Conservation (phyloP, 2,113 vertebrate genomes). For the Actenoides lindsayi region DNA sequence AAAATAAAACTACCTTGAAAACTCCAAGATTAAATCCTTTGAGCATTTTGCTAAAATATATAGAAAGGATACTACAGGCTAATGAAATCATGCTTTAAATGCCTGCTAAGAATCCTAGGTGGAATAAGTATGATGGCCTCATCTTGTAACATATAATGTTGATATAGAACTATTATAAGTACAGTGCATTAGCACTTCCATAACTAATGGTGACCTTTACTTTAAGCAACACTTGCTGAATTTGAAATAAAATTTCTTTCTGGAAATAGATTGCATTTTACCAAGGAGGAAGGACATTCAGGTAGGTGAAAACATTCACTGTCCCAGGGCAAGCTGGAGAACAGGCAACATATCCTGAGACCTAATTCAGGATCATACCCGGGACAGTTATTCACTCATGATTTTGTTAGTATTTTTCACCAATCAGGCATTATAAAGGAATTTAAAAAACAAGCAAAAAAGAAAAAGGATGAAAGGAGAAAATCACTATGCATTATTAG, state of each 20-base stretch:
- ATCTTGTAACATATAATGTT: constrained; percentile 1
- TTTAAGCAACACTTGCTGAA: constrained; percentile 11
- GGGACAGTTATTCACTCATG: neutral
- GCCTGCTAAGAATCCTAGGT: constrained; percentile 14
- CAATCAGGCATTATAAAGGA: neutral
- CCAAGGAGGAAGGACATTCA: neutral
- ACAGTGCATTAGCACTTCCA: constrained; percentile 10
- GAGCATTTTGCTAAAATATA: neutral
- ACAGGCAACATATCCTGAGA: neutral
- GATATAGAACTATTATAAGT: neutral
- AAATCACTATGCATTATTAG: neutral
- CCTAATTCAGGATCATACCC: neutral
- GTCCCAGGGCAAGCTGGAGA: neutral
- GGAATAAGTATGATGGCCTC: constrained; percentile 7
- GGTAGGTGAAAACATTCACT: neutral
- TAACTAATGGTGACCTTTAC: constrained; percentile 32
- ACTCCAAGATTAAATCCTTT: neutral
- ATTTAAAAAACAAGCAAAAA: neutral
- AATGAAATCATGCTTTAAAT: constrained; percentile 54
- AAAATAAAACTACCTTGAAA: constrained; percentile 28
- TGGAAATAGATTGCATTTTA: neutral
- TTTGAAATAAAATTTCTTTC: constrained; percentile 1
- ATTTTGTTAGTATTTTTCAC: neutral
- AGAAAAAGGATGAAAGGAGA: neutral
- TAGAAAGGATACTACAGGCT: neutral